These are phyloP conservation scores for Akabosia matsudoensis DNA, from an alignment of 1,140 invertebrate species.

Conservation along the genomic window DNA sequence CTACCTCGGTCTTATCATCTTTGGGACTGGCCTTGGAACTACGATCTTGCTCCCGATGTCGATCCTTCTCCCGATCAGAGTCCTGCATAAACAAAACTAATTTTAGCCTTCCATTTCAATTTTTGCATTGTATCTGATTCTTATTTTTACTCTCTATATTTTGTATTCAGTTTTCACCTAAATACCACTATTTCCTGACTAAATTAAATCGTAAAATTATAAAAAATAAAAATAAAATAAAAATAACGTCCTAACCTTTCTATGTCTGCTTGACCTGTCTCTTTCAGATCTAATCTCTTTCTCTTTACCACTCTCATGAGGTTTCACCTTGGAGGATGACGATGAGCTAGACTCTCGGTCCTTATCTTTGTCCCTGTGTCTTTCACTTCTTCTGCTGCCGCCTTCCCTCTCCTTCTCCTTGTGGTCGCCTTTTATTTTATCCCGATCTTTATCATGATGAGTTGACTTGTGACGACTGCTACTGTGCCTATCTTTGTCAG, in stretches of 20 bases:
- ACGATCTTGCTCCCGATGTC: neutral
- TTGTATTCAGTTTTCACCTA: too few relatives aligned
- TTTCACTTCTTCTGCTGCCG: neutral
- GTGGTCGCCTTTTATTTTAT: slow-evolving; percentile 18
- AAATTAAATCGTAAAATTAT: slow-evolving; percentile 9
- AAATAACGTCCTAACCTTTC: neutral
- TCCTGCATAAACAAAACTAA: neutral
- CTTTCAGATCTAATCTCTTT: slow-evolving; percentile 8
- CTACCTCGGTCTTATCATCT: too few relatives aligned
- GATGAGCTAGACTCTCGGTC: neutral
- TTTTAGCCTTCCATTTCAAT: too few relatives aligned
- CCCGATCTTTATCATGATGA: slow-evolving; percentile 34
- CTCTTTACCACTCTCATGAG: slow-evolving; percentile 1
- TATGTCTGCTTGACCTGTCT: neutral
- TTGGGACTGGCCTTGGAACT: neutral
- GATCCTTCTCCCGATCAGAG: neutral
- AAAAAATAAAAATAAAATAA: slow-evolving; percentile 16
- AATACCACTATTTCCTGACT: too few relatives aligned
- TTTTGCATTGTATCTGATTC: too few relatives aligned
- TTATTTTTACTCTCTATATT: too few relatives aligned
- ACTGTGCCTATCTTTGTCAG: slow-evolving; percentile 49
- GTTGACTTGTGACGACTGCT: slow-evolving; percentile 47
- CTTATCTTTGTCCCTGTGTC: slow-evolving; percentile 28
- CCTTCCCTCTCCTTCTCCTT: neutral
- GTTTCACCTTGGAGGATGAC: slow-evolving; percentile 19